Percentiles rank a stretch among this genome's conserved stretches.
Evolutionary conservation across 2,797 vertebrate species (phyloP).

Genomic region (Enteromius viviparus): DNA sequence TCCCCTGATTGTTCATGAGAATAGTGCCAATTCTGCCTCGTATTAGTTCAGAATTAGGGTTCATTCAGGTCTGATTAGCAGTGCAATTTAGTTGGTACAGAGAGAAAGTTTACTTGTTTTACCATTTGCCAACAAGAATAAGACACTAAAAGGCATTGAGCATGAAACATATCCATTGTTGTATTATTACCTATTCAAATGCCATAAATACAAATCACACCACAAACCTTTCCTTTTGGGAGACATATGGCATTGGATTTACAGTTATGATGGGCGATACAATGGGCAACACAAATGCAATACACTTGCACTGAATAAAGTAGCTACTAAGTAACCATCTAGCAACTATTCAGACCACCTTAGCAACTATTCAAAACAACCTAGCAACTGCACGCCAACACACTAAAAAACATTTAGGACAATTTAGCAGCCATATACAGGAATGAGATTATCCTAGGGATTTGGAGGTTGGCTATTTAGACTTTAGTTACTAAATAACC

Average conservation of each 20-base stretch:
- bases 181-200: not conserved
- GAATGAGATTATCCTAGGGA: not conserved
- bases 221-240: not conserved
- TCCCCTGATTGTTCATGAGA: constrained; percentile 20
- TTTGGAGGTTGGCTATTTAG: not conserved
- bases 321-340: not conserved
- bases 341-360: not conserved
- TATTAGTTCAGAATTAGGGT: constrained; percentile 71
- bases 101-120: not conserved
- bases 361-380: not conserved
- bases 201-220: too few species aligned
- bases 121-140: not conserved
- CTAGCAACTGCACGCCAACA: not conserved
- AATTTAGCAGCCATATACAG: not conserved
- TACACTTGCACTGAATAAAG: not conserved
- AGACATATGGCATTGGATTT: not conserved
- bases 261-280: not conserved
- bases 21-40: constrained; percentile 64
- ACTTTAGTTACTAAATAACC: not conserved
- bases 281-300: not conserved
- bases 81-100: constrained; percentile 59
- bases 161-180: not conserved
- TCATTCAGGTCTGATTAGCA: constrained; percentile 71
- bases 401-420: not conserved
- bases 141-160: not conserved